Base-by-base conservation (phyloP, 2,888 invertebrate genomes). In the Clitarchus hookeri region DNA sequence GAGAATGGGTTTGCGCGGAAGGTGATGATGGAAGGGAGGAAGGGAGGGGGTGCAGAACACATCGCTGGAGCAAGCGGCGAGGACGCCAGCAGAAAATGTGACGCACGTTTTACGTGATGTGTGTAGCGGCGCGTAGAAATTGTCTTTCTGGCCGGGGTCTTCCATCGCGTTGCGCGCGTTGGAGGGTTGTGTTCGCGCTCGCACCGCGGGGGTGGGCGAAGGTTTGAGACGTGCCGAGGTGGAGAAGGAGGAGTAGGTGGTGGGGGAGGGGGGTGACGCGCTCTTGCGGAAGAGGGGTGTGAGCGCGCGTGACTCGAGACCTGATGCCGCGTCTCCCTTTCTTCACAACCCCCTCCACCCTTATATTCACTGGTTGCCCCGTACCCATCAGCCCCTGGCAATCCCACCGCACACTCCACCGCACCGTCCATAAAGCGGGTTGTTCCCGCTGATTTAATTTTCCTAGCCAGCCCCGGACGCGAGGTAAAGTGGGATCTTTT, bases 21-120 rank as follows among this genome's bases (percentile, higher is more conserved):
- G 36, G 36, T 36, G 36, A 36, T n/a, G n/a, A n/a, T n/a, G 36
- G 1, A 36, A 36, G 36, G 36, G 36, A 4, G 36, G 36, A 36
- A 4, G 36, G 36, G 36, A 4, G 65, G n/a, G 65, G n/a, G 65
- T n/a, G 65, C 6, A n/a, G 8, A 53, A 65, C 16, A 65, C 65
- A 65, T 65, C 16, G 19, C 16, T 65, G 23, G 65, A 65, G 65
- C 65, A 65, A 65, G 65, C 8, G 65, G 65, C 19, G 16, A n/a
- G 65, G 23, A 48, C 48, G 48, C 12, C 11, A 48, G 19, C 8
- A 53, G 19, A 53, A 65, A 23, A 65, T 82, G 82, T 27, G 19
- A 26, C 44, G 82, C 82, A 82, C 82, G 82, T 82, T 82, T 82
- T 82, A 82, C 82, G 27, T 82, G 82, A 82, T 82, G 82, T 36